Evolutionary conservation across 2,797 vertebrate species (phyloP), one percentile per base, ranked within the genome.

Genomic region (Yasuhikotakia modesta): DNA sequence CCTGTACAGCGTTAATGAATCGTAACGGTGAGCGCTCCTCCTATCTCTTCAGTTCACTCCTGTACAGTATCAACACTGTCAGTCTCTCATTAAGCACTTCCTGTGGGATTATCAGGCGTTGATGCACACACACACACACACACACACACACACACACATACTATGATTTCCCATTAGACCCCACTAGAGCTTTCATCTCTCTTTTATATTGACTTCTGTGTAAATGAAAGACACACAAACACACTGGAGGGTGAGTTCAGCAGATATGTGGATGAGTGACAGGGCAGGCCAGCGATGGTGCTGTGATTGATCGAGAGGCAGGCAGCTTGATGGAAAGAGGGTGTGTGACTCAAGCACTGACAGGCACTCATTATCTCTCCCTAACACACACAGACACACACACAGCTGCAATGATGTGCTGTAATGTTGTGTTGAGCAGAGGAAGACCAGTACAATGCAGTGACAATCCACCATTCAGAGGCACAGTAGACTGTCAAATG

Each of bases 1-100:
- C 66, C 35, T 77, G 55, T 70, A 35, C 43, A 8, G 27, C 24
- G 19, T 61, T 61, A 70, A 70, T 64, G 46, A 78, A 43, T 78
- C 27, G 58, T 64, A 63, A 16, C 4, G 16, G 30, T 55, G 61
- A 5, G 76, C 19, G 70, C 27, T 70, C 27, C 75, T 78, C 55
- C 67, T 78, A 70, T 78, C 68, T 43, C 66, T 64, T 21, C 7
- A 43, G 2, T 43, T 43, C 21, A 6, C 35, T 16, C 19, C 57
- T 30, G 58, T 43, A 78, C 21, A 24, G 21, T 63, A 70, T 78
- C 76, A 70, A 50, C 13, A 1, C 58, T 64, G 76, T 78, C 76
- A 55, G 76, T 70, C 32, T 32, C 70, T 78, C 58, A 70, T 78
- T 55, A 78, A 78, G 58, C 76, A 27, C 48, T 78, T 70, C 76